Percentiles rank a stretch among this genome's conserved stretches.
Conservation (phyloP, 92 coral and sea anemone species). For the Palythoa heliodiscus region DNA sequence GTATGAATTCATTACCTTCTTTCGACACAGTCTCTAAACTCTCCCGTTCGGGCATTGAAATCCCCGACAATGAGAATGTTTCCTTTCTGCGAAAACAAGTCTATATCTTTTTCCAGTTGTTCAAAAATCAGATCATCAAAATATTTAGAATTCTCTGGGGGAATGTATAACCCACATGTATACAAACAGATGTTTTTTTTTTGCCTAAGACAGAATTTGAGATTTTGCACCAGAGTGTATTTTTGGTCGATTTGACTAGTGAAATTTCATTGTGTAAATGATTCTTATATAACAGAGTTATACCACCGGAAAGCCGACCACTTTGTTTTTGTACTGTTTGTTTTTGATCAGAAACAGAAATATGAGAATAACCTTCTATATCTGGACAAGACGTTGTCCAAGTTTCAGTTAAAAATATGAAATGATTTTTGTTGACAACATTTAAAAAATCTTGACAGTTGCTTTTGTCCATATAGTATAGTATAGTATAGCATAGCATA, state of each 20-base stretch:
- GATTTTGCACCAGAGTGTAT: conserved; percentile 30
- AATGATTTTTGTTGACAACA: conserved; percentile 1
- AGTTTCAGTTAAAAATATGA: conserved; percentile 1
- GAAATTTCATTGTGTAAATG: background rate
- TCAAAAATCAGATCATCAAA: conserved; percentile 27
- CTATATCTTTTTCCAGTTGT: conserved; percentile 17
- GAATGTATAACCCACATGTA: conserved; percentile 41
- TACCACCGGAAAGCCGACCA: conserved; percentile 9
- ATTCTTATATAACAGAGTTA: conserved; percentile 3
- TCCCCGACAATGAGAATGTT: conserved; percentile 22
- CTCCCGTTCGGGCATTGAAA: conserved; percentile 27
- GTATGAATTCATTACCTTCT: background rate
- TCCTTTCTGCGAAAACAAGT: conserved; percentile 21
- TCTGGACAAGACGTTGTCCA: background rate
- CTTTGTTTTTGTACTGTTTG: background rate
- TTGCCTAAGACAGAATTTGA: conserved; percentile 5
- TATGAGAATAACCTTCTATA: background rate
- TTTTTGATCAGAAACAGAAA: background rate
- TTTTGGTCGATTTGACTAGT: conserved; percentile 24
- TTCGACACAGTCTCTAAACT: background rate
- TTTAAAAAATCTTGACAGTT: background rate
- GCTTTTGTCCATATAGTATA: too few species aligned
- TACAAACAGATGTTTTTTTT: conserved; percentile 15
- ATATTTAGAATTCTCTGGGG: conserved; percentile 38
- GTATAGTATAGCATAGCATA: too few species aligned